Conservation (phyloP, 1,140 invertebrate genomes). For the Aethina tumida region DNA sequence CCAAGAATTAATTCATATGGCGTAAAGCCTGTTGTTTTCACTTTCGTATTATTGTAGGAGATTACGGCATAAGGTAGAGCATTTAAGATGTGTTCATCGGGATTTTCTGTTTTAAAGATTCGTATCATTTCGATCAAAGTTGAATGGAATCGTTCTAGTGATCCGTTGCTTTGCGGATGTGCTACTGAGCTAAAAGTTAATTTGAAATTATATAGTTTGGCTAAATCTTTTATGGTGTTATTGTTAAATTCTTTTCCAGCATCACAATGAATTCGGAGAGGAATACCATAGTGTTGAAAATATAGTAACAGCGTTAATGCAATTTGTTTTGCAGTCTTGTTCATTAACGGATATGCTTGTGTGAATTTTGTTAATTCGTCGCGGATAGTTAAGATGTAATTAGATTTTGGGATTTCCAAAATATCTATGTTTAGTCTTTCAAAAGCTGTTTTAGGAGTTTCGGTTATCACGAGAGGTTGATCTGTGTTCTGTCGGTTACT, state of each 20-base stretch:
- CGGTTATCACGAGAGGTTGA: too few relatives aligned
- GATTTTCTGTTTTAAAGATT: slow-evolving; percentile 8
- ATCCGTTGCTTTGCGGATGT: slow-evolving; percentile 13
- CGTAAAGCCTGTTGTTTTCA: slow-evolving; percentile 18
- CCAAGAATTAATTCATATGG: slow-evolving; percentile 15
- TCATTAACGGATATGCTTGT: too few relatives aligned
- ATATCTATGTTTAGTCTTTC: too few relatives aligned
- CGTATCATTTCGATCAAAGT: slow-evolving; percentile 17
- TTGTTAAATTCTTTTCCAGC: slow-evolving; percentile 9
- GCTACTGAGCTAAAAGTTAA: slow-evolving; percentile 7
- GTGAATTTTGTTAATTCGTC: too few relatives aligned
- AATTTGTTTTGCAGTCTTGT: too few relatives aligned
- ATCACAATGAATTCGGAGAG: slow-evolving; percentile 10
- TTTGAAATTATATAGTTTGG: slow-evolving; percentile 10
- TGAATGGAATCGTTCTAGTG: slow-evolving; percentile 18
- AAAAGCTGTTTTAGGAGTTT: too few relatives aligned
- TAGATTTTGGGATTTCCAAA: too few relatives aligned
- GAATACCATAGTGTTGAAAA: slow-evolving; percentile 14
- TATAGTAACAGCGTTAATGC: too few relatives aligned
- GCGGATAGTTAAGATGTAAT: too few relatives aligned
- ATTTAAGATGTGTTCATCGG: slow-evolving; percentile 13
- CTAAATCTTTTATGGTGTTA: slow-evolving; percentile 12
- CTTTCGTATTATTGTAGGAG: slow-evolving; percentile 15
- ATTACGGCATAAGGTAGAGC: slow-evolving; percentile 15
- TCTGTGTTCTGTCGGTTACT: too few relatives aligned